Evolutionary conservation across 2,888 invertebrate species (phyloP).

Genomic region (Chorisops tibialis): DNA sequence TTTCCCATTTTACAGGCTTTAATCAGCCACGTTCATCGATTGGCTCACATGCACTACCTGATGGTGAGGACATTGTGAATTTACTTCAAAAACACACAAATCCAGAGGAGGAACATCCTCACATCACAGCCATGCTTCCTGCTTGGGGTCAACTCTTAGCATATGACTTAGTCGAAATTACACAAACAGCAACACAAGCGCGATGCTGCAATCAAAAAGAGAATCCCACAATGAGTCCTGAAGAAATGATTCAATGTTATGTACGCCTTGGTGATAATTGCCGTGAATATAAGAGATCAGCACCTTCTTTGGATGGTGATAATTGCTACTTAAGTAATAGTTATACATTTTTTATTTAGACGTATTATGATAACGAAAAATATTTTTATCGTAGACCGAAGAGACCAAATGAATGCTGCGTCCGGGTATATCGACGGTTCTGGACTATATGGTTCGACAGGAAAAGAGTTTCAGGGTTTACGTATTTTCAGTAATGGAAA

Average conservation of each 20-base stretch:
- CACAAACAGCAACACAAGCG: conserved; percentile 58
- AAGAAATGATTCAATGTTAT: conserved; percentile 52
- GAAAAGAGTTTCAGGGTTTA: conserved; percentile 65
- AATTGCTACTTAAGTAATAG: conserved; percentile 64
- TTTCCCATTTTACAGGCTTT: conserved; percentile 29
- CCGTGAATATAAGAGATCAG: conserved; percentile 67
- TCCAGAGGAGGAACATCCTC: conserved; percentile 60
- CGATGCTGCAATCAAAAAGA: conserved; percentile 51
- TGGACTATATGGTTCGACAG: conserved; percentile 74
- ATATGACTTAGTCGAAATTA: conserved; percentile 67
- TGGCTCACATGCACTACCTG: conserved; percentile 61
- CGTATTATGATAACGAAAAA: neutral
- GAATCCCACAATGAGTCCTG: conserved; percentile 7
- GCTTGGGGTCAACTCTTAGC: conserved; percentile 76
- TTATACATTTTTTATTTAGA: conserved; percentile 28
- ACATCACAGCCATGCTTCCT: conserved; percentile 72
- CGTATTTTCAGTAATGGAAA: conserved; percentile 70
- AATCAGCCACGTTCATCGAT: conserved; percentile 53
- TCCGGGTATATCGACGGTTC: conserved; percentile 82
- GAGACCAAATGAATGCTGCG: conserved; percentile 83
- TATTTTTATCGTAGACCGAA: conserved; percentile 53
- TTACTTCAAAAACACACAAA: conserved; percentile 58
- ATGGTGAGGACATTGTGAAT: conserved; percentile 59
- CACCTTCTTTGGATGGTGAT: conserved; percentile 63
- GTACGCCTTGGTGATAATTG: conserved; percentile 54